Percentiles rank a stretch among this genome's conserved stretches.
Evolutionary conservation across 2,797 vertebrate species (phyloP).

Genomic region (Borostomias antarcticus): DNA sequence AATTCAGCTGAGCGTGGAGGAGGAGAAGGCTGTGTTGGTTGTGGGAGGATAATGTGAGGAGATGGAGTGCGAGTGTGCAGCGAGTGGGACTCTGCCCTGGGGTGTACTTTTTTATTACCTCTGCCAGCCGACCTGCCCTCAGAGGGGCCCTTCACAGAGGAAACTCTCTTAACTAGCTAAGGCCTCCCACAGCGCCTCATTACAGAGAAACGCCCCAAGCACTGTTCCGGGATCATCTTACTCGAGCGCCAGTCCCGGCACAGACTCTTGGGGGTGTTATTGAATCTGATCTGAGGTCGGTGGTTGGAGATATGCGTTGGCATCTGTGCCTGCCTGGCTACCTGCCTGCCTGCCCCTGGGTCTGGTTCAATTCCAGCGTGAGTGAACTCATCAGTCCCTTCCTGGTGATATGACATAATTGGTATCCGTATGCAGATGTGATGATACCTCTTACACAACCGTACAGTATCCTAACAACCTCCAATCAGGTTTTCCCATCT

Average conservation of each 20-base stretch:
- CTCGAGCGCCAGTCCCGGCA: constrained; percentile 26
- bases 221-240: constrained; percentile 59
- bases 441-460: not conserved
- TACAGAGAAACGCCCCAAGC: constrained; percentile 46
- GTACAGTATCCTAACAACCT: not conserved
- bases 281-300: constrained; percentile 57
- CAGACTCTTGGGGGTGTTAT: constrained; percentile 44
- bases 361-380: constrained; percentile 22
- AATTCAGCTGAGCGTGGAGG: not conserved
- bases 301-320: constrained; percentile 21
- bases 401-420: constrained; percentile 10
- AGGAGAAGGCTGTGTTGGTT: constrained; percentile 35
- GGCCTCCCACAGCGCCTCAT: constrained; percentile 62
- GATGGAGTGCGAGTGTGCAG: constrained; percentile 65
- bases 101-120: constrained; percentile 69
- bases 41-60: constrained; percentile 63
- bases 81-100: constrained; percentile 60
- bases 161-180: constrained; percentile 48
- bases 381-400: constrained; percentile 39
- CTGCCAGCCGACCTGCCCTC: constrained; percentile 52
- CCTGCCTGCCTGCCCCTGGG: not conserved
- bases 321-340: not conserved
- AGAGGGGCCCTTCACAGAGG: constrained; percentile 50
- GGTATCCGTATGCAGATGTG: constrained; percentile 8
- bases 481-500: constrained; percentile 4